Evolutionary conservation across 2,888 invertebrate genomes (phyloP), one percentile per base, ranked within the genome.

Genomic region (Formica aserva): DNA sequence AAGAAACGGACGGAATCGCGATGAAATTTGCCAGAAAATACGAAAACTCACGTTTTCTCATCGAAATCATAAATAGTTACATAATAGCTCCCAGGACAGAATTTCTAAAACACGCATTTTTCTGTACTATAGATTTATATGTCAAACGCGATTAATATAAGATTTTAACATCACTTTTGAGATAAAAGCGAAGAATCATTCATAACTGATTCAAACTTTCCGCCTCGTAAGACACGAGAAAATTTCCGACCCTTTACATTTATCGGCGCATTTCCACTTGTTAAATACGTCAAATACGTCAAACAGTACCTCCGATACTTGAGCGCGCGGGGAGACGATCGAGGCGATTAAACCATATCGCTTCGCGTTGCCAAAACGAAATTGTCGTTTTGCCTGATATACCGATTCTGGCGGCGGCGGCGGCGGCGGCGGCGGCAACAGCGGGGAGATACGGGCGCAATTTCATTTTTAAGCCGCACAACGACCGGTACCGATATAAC

Each of bases 381-480:
- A 92, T 92, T 91, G 91, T 91, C 91, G 88, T 92, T 89, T 90
- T 87, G 83, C 72, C 81, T 88, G 88, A 83, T 86, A 83, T 80
- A 87, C 83, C 82, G 67, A 74, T 52, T 66, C 57, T 74, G 78
- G 72, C 55, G 72, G 71, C 63, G 80, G 55, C 71, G 62, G 72
- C 66, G 62, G 74, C 13, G 82, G 55, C 71, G 62, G 69, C 66
- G 62, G 74, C 13, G 76, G 38, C 29, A 41, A 9, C 48, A 63
- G 85, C 78, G 88, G 82, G 83, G 80, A 75, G 77, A 87, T 83
- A 84, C 84, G 87, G 87, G 87, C 83, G 91, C 91, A 92, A 92
- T 92, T 92, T 91, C 89, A 88, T 92, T 92, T 93, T 93, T 93
- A 93, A 93, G 93, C 93, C 92, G 90, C 90, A 87, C 92, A 90